Percentiles rank a stretch among this genome's conserved stretches.
These are phyloP conservation scores for Pogona vitticeps DNA, from an alignment of 2,113 vertebrate species.

Conservation along the genomic window DNA sequence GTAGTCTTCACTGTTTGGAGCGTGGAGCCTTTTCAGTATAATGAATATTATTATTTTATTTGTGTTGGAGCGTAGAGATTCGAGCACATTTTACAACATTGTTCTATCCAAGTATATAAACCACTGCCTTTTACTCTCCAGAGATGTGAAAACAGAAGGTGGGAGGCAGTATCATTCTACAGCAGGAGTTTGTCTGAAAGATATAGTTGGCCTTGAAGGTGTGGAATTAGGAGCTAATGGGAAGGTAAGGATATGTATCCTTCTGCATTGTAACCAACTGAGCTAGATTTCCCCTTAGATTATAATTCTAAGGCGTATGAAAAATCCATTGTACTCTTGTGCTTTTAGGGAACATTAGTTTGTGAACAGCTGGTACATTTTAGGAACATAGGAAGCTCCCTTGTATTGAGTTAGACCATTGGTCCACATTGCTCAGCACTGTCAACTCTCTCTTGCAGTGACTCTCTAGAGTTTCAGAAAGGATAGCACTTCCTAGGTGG, in stretches of 20 bases:
- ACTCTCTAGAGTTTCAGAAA: too few relatives aligned
- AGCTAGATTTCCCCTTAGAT: not conserved
- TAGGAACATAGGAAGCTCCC: not conserved
- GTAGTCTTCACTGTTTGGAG: not conserved
- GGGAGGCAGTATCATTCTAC: conserved; percentile 90
- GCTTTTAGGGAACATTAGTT: not conserved
- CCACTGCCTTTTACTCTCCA: conserved; percentile 73
- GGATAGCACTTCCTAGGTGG: too few relatives aligned
- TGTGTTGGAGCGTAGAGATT: not conserved
- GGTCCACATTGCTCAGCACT: too few relatives aligned
- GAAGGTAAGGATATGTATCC: conserved; percentile 83
- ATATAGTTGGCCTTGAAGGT: conserved; percentile 95
- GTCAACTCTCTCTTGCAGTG: too few relatives aligned
- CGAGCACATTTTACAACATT: not conserved
- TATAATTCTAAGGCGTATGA: not conserved
- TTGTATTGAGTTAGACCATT: too few relatives aligned
- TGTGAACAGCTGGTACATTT: not conserved
- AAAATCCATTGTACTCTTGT: not conserved
- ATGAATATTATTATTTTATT: conserved; percentile 15
- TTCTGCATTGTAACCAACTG: not conserved
- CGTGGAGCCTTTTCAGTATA: not conserved
- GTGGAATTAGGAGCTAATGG: conserved; percentile 96
- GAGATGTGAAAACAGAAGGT: conserved; percentile 91
- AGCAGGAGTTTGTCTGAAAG: conserved; percentile 90
- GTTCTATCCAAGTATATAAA: not conserved